phyloP scores from a whole-genome alignment of 1,140 invertebrate species.

The Bilobella aurantiaca region DNA sequence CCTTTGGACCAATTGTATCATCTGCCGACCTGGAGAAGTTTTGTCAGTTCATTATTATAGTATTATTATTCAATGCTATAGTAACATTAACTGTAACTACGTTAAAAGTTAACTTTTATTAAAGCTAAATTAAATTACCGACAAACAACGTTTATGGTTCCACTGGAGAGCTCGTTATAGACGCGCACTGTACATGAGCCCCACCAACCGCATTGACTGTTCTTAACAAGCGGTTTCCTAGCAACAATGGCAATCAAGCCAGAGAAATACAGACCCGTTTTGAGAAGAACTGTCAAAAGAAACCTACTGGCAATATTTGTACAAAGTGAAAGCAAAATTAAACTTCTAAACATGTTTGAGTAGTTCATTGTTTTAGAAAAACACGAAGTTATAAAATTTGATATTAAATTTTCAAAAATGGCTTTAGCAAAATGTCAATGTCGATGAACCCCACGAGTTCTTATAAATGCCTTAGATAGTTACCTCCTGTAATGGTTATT shows the following conservation, averaged over 20 bases:
- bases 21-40: neutral
- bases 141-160: neutral
- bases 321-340: neutral
- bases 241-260: neutral
- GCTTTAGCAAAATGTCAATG: too few relatives aligned
- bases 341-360: neutral
- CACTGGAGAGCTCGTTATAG: neutral
- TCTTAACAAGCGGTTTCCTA: neutral
- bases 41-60: neutral
- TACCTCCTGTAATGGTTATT: too few relatives aligned
- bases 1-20: constrained; percentile 1
- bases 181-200: neutral
- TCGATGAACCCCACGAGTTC: too few relatives aligned
- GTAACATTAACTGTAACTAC: neutral
- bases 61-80: neutral
- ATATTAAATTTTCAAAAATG: too few relatives aligned
- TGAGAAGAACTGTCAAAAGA: neutral
- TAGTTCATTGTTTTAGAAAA: neutral
- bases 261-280: neutral
- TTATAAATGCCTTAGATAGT: too few relatives aligned
- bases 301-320: neutral
- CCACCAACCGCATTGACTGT: neutral
- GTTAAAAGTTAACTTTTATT: neutral
- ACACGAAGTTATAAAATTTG: too few relatives aligned
- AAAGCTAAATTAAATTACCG: neutral